Evolutionary conservation across 2,888 invertebrate genomes (phyloP).

Genomic region (Drosophila lutescens): DNA sequence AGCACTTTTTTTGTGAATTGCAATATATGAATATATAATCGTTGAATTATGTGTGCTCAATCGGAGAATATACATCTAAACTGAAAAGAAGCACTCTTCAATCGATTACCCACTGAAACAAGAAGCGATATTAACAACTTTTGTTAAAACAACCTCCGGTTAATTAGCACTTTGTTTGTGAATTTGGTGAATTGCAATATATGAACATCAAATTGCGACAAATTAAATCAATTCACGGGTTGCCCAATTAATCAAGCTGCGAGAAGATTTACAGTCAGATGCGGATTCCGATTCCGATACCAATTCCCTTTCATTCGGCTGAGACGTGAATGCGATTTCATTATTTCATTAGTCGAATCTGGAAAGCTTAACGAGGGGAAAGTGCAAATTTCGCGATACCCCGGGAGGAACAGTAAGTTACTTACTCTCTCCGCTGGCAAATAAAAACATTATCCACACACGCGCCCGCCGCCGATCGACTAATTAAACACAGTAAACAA

Average conservation of each 20-base stretch:
- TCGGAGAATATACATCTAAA: too few relatives aligned
- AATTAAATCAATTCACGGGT: slow-evolving; percentile 9
- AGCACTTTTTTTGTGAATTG: slow-evolving; percentile 3
- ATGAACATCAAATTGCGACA: slow-evolving; percentile 7
- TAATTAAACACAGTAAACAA: slow-evolving; percentile 25
- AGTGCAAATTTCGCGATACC: slow-evolving; percentile 18
- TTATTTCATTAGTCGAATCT: slow-evolving; percentile 12
- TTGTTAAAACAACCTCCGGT: background rate
- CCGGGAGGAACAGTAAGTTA: slow-evolving; percentile 4
- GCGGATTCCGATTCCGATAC: background rate
- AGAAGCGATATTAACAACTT: background rate
- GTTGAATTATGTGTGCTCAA: too few relatives aligned
- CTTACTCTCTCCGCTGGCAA: slow-evolving; percentile 17
- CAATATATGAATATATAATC: slow-evolving; percentile 6
- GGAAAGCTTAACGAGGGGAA: slow-evolving; percentile 37
- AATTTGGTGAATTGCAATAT: slow-evolving; percentile 6
- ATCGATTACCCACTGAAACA: too few relatives aligned
- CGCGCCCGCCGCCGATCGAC: slow-evolving; percentile 5
- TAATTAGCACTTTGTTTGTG: slow-evolving; percentile 1
- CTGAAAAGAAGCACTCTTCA: too few relatives aligned
- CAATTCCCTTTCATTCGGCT: slow-evolving; percentile 12
- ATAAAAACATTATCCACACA: slow-evolving; percentile 22
- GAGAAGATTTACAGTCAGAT: slow-evolving; percentile 2
- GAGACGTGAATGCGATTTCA: slow-evolving; percentile 14
- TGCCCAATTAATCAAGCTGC: slow-evolving; percentile 23